Base-by-base conservation (phyloP, 2,113 vertebrate genomes). In the Hippocampus guttulatus region DNA sequence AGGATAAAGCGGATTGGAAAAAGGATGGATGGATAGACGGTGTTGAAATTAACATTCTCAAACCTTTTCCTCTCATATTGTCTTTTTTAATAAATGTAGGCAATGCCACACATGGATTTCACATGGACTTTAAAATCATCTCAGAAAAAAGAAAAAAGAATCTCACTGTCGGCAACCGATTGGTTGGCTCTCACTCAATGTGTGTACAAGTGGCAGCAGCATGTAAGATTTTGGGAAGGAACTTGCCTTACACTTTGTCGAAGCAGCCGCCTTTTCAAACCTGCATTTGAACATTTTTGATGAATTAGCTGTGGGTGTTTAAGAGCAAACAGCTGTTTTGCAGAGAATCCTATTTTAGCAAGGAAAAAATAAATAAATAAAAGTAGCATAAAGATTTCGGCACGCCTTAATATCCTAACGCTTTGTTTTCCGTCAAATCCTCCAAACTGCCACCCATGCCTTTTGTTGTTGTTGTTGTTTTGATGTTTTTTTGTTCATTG, bases 271-370 rank as follows among this genome's bases (percentile, higher is more conserved):
- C 67, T 41, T 52, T 41, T 73, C 55, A 74, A 67, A 71, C 63
- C 70, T 68, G 67, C 77, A 78, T 80, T 81, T 62, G 8, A 70
- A 73, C 11, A 73, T 70, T 81, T 80, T 81, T 75, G 62, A 23
- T 23, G 40, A 41, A 64, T 67, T 71, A 70, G 66, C 61, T 3
- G 57, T 67, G 76, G 76, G 64, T 45, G 14, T 80, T 75, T 51
- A 64, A 80, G 73, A 68, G 51, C 68, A 77, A 77, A 79, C 81
- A 64, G 70, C 33, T 68, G 74, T 61, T 47, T 58, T 66, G 25
- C 47, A 27, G 66, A 74, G 60, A 38, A 54, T 14, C 40, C 60
- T 8, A 20, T 18, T 38, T 38, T 38, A 61, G 25, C 5, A 61
- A 8, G n/a, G 16, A 8, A 20, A 45, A 25, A 43, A 1, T 27